A percentile compares a stretch with the other conserved stretches of the same genome.
These are phyloP conservation scores for Caradrina kadenii DNA, from an alignment of 2,888 invertebrate species.

Conservation along the genomic window DNA sequence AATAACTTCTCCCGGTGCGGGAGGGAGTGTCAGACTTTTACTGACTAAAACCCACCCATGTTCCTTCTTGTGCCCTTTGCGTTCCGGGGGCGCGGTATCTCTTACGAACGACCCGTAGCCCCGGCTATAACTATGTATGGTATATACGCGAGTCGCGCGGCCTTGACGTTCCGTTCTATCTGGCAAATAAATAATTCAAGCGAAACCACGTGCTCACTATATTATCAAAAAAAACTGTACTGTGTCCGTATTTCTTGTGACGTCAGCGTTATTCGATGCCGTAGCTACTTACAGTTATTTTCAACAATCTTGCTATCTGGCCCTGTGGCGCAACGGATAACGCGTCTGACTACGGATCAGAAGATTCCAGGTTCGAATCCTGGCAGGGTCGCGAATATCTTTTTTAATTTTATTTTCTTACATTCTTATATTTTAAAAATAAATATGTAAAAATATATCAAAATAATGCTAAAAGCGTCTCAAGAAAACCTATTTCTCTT, in stretches of 20 bases:
- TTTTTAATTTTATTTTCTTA: slow-evolving; percentile 48
- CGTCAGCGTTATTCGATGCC: slow-evolving; percentile 21
- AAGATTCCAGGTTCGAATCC: slow-evolving; percentile 93
- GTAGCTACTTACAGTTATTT: slow-evolving; percentile 49
- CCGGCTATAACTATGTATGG: too few relatives aligned
- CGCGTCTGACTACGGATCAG: slow-evolving; percentile 94
- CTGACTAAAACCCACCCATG: too few relatives aligned
- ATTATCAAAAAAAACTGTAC: slow-evolving; percentile 2
- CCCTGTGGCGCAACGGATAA: slow-evolving; percentile 93
- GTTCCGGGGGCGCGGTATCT: too few relatives aligned
- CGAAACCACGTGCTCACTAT: neutral
- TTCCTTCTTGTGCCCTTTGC: too few relatives aligned
- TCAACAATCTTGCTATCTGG: slow-evolving; percentile 57
- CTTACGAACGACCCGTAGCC: too few relatives aligned
- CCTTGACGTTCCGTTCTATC: slow-evolving; percentile 3
- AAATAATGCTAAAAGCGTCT: slow-evolving; percentile 27
- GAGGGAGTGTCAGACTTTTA: too few relatives aligned
- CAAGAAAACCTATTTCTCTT: slow-evolving; percentile 32
- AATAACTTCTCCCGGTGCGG: too few relatives aligned
- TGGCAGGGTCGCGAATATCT: slow-evolving; percentile 88
- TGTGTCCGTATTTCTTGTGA: slow-evolving; percentile 13
- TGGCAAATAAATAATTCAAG: neutral
- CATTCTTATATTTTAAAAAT: neutral
- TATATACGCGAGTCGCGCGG: neutral
- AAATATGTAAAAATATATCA: neutral